Base-by-base conservation (phyloP, 2,888 invertebrate species). In the Copidosoma aretas region DNA sequence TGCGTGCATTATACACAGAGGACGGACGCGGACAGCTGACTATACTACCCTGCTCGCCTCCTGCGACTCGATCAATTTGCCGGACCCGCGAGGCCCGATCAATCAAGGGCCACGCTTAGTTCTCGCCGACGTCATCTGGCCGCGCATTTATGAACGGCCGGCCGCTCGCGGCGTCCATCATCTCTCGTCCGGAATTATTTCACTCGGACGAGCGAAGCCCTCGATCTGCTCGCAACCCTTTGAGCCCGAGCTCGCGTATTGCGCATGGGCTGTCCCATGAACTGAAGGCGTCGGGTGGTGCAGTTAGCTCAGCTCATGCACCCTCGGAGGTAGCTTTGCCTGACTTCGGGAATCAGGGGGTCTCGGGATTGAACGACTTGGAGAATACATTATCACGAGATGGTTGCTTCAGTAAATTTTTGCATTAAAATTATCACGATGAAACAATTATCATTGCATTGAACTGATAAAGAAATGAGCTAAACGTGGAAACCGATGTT, bases 1-100 rank as follows among this genome's bases (percentile, higher is more conserved):
- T 41, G 12, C 21, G 25, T n/a, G n/a, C n/a, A n/a, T n/a, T n/a
- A n/a, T n/a, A n/a, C 24, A 14, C 17, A 41, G 59, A 60, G 65
- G 43, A 53, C 59, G 53, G 59, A 53, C 32, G 24, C 24, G 12
- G 43, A 19, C 68, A 54, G 62, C 67, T 70, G 71, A 71, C 67
- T 52, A 32, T n/a, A n/a, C n/a, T n/a, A n/a, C n/a, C n/a, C n/a
- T n/a, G n/a, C 43, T 46, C 12, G 43, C 43, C 43, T 46, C 12
- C n/a, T n/a, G n/a, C 8, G 43, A 46, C 51, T 49, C 59, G 59
- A 71, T 72, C 67, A 67, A 72, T 73, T 71, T 64, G 46, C 65
- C 58, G 64, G 58, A 32, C 74, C 74, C 69, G 22, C 73, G 71
- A 73, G 75, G 74, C 77, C 74, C 78, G 78, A 79, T 79, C 77